phyloP scores from a whole-genome alignment of 2,888 invertebrate genomes.

The Seira sanloemensis region DNA sequence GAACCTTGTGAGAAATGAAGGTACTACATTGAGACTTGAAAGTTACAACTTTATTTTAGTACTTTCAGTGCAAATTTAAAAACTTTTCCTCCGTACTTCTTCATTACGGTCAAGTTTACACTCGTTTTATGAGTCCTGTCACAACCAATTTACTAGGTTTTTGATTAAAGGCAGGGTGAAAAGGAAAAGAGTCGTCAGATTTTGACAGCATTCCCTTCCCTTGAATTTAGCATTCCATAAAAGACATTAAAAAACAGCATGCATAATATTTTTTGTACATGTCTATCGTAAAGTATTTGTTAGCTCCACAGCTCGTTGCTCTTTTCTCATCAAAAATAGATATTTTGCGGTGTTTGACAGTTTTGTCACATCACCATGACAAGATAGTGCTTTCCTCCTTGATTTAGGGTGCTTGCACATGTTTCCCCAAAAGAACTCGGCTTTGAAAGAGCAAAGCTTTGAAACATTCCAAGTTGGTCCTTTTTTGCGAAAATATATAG shows the following conservation, averaged over 20 bases:
- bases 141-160: neutral
- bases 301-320: too few relatives aligned
- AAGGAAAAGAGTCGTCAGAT: too few relatives aligned
- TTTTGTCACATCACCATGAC: neutral
- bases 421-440: neutral
- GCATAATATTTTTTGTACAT: too few relatives aligned
- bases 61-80: neutral
- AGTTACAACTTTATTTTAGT: too few relatives aligned
- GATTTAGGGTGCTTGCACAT: neutral
- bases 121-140: neutral
- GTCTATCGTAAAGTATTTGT: too few relatives aligned
- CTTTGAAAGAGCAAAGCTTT: too few relatives aligned
- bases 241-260: too few relatives aligned
- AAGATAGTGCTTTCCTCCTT: neutral
- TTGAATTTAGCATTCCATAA: too few relatives aligned
- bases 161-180: neutral
- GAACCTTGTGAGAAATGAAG: neutral
- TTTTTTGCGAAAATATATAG: too few relatives aligned
- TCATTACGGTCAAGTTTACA: slow-evolving; percentile 8
- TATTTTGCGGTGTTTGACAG: neutral
- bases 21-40: too few relatives aligned
- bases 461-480: too few relatives aligned
- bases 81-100: neutral
- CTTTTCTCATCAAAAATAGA: neutral
- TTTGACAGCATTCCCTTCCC: too few relatives aligned